Evolutionary conservation across 2,797 vertebrate genomes (phyloP).

Genomic region (Cuniculus paca): DNA sequence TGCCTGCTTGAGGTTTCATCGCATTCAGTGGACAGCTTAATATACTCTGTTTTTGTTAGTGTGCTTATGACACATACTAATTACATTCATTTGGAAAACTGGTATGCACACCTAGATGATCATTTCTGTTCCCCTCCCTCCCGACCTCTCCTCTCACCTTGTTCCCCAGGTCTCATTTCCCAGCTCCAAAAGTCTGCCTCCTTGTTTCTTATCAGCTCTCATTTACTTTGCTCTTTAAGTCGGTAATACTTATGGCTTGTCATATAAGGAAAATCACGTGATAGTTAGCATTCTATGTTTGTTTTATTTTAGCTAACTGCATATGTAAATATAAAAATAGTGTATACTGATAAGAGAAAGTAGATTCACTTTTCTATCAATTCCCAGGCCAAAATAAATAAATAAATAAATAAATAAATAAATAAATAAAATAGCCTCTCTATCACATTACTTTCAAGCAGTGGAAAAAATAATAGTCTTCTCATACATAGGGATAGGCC

Average conservation of each 20-base stretch:
- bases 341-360: not conserved
- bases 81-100: not conserved
- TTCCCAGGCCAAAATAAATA: not conserved
- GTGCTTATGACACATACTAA: not conserved
- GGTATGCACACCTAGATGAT: not conserved
- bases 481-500: not conserved
- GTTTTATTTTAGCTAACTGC: not conserved
- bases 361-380: not conserved
- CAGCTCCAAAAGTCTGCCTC: not conserved
- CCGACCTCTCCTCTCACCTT: not conserved
- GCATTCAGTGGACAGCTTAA: not conserved
- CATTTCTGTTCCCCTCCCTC: not conserved
- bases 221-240: not conserved
- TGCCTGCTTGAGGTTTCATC: too few species aligned
- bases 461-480: not conserved
- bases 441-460: not conserved
- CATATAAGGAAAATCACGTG: not conserved
- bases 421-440: not conserved
- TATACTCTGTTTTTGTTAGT: not conserved
- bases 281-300: not conserved
- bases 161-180: not conserved
- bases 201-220: not conserved
- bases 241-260: not conserved
- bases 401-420: not conserved
- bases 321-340: not conserved